Percentiles rank a stretch among this genome's conserved stretches.
phyloP scores from a whole-genome alignment of 92 coral and sea anemone genomes.

The Epizoanthus ramosus region DNA sequence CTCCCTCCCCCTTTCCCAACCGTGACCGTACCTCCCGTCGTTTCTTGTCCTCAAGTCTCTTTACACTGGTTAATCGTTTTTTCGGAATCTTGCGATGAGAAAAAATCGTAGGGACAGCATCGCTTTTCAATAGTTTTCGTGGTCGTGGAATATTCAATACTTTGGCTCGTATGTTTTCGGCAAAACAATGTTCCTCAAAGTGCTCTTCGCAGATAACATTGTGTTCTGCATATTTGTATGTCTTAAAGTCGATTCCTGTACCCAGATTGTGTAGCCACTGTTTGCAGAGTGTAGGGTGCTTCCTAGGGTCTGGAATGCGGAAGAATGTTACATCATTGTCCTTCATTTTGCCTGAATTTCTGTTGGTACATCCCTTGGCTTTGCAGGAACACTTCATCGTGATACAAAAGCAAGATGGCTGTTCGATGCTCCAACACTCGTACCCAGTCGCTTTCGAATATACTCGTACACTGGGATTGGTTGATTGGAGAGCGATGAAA shows the following conservation, averaged over 20 bases:
- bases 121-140: constrained; percentile 26
- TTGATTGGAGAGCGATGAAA: no score
- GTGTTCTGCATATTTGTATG: background rate
- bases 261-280: constrained; percentile 41
- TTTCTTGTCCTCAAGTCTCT: constrained; percentile 25
- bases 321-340: background rate
- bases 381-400: constrained; percentile 9
- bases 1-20: background rate
- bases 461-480: no score
- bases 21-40: constrained; percentile 20
- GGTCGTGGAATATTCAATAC: constrained; percentile 18
- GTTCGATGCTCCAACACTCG: background rate
- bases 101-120: constrained; percentile 37
- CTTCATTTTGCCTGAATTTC: background rate
- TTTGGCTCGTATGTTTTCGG: constrained; percentile 25
- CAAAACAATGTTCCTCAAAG: constrained; percentile 26
- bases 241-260: constrained; percentile 25
- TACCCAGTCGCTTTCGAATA: constrained; percentile 11
- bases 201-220: constrained; percentile 26
- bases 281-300: constrained; percentile 16
- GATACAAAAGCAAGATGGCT: constrained; percentile 11
- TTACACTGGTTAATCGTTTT: constrained; percentile 20
- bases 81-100: constrained; percentile 26
- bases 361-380: constrained; percentile 25
- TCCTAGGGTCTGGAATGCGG: constrained; percentile 33